Evolutionary conservation across 2,888 invertebrate genomes (phyloP).

Genomic region (Megamerina dolium): DNA sequence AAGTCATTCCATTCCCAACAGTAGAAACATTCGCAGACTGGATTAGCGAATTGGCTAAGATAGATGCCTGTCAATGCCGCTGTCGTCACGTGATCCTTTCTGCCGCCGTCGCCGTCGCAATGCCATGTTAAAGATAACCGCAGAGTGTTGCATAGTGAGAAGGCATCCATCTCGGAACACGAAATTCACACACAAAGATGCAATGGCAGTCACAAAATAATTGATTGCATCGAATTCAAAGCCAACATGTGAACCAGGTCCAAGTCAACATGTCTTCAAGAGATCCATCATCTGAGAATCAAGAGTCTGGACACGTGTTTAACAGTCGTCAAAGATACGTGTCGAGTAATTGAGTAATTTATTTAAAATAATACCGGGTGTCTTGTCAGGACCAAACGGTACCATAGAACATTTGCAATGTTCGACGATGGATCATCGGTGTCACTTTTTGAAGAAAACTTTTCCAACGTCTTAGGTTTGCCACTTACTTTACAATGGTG

Average conservation of each 20-base stretch:
- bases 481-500: conserved; percentile 10
- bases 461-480: conserved; percentile 10
- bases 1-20: not conserved
- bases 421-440: conserved; percentile 16
- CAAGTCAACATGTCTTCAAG: not conserved
- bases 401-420: conserved; percentile 11
- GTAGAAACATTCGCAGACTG: not conserved
- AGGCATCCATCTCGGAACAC: too few species aligned
- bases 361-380: conserved; percentile 15
- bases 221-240: not conserved
- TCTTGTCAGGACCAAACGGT: conserved; percentile 1
- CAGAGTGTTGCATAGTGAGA: too few species aligned
- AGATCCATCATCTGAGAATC: not conserved
- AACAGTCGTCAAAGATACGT: too few species aligned
- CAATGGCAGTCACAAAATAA: not conserved
- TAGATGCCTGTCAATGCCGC: too few species aligned
- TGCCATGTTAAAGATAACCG: too few species aligned
- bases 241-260: not conserved
- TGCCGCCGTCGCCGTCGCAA: too few species aligned
- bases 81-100: too few species aligned
- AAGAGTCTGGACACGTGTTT: too few species aligned
- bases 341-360: too few species aligned
- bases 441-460: conserved; percentile 7
- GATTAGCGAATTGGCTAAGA: not conserved
- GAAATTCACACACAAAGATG: too few species aligned